These are phyloP conservation scores for Drosophila chauvacae DNA, from an alignment of 1,140 invertebrate species.

Conservation along the genomic window DNA sequence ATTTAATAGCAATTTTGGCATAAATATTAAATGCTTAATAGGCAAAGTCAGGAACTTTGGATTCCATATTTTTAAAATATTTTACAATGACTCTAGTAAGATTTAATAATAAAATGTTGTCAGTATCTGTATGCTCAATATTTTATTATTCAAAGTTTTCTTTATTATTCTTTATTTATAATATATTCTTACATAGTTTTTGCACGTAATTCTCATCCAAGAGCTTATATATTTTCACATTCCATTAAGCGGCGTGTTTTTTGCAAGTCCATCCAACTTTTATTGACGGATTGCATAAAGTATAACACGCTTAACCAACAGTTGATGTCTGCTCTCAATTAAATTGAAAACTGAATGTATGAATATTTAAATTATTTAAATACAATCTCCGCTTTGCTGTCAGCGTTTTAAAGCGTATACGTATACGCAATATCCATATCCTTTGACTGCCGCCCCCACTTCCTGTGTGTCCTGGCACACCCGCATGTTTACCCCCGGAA, in stretches of 20 bases:
- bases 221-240: neutral
- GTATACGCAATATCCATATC: conserved; percentile 24
- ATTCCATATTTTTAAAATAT: neutral
- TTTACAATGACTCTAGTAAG: neutral
- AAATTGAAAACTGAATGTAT: conserved; percentile 38
- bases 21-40: neutral
- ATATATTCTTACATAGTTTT: conserved; percentile 15
- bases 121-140: too few relatives aligned
- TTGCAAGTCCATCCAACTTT: conserved; percentile 11
- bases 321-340: conserved; percentile 46
- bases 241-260: conserved; percentile 16
- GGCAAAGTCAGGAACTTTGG: neutral
- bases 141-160: conserved; percentile 1
- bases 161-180: neutral
- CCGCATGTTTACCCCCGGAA: conserved; percentile 42
- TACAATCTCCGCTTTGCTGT: conserved; percentile 47
- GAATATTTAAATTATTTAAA: conserved; percentile 58
- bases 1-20: neutral
- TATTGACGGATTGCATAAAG: conserved; percentile 46
- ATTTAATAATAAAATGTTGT: neutral
- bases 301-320: conserved; percentile 32
- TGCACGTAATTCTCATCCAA: neutral
- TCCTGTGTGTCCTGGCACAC: conserved; percentile 23
- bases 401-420: conserved; percentile 36
- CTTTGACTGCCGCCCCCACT: conserved; percentile 18